phyloP scores from a whole-genome alignment of 2,797 vertebrate genomes.

The Chaunax sp. region DNA sequence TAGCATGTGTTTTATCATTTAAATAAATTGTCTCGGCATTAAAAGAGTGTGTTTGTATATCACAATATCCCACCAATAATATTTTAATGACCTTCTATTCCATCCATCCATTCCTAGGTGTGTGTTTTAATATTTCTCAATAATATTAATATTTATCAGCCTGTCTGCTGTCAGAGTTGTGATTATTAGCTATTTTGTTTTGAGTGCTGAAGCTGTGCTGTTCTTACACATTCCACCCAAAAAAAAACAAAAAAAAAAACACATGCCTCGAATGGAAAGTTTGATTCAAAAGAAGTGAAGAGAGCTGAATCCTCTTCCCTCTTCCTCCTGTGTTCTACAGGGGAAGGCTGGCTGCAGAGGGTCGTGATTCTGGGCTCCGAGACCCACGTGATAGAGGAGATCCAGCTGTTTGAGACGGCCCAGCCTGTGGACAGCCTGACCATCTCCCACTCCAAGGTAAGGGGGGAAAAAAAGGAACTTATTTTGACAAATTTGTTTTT shows the following conservation, averaged over 20 bases:
- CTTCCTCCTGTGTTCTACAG: conserved; percentile 70
- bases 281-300: conserved; percentile 19
- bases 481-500: background rate
- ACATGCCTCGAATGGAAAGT: conserved; percentile 14
- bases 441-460: conserved; percentile 90
- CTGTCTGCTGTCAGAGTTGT: conserved; percentile 11
- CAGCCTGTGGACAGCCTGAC: conserved; percentile 93
- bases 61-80: conserved; percentile 42
- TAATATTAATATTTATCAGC: conserved; percentile 31
- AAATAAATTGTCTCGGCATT: conserved; percentile 10
- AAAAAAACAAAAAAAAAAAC: conserved; percentile 19
- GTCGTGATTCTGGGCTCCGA: conserved; percentile 86
- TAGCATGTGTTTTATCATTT: conserved; percentile 25
- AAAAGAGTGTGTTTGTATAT: conserved; percentile 34
- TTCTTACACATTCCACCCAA: conserved; percentile 34
- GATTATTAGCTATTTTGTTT: conserved; percentile 17
- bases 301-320: conserved; percentile 28
- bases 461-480: background rate
- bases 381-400: conserved; percentile 93
- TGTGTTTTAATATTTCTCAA: conserved; percentile 12
- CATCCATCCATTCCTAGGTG: conserved; percentile 28
- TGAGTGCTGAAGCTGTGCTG: conserved; percentile 3
- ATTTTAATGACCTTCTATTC: conserved; percentile 41
- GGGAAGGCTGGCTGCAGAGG: conserved; percentile 93
- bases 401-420: conserved; percentile 91